Percentiles rank a stretch among this genome's conserved stretches.
Conservation (phyloP, 1,140 invertebrate species). For the Ectropis grisescens region DNA sequence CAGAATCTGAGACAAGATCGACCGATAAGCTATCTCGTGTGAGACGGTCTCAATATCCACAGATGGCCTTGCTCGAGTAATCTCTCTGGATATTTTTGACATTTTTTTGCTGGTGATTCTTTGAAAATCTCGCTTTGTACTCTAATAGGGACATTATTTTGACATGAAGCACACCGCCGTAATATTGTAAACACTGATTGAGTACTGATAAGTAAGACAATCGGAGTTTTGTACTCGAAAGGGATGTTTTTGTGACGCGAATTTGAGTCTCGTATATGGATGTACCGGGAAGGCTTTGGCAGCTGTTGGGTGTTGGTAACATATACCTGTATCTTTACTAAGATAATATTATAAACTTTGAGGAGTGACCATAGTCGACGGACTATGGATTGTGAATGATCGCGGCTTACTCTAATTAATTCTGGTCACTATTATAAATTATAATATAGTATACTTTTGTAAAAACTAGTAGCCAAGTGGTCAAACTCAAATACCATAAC, state of each 20-base stretch:
- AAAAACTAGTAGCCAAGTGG: no score
- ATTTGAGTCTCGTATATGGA: conserved; percentile 13
- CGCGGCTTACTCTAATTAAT: no score
- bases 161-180: conserved; percentile 51
- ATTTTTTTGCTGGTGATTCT: conserved; percentile 58
- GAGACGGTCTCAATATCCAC: conserved; percentile 68
- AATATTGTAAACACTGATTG: conserved; percentile 67
- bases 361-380: no score
- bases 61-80: conserved; percentile 64
- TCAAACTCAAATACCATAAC: no score
- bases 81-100: conserved; percentile 59
- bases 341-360: no score
- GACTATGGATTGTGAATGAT: no score
- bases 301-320: no score
- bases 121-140: conserved; percentile 57
- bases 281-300: conserved; percentile 7
- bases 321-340: no score
- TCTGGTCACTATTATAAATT: no score
- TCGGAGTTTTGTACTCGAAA: conserved; percentile 32
- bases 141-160: conserved; percentile 69
- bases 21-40: conserved; percentile 62
- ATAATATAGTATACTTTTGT: no score
- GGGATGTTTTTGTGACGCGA: conserved; percentile 34
- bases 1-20: conserved; percentile 63
- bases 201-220: conserved; percentile 65